A percentile compares a stretch with the other conserved stretches of the same genome.
These are phyloP conservation scores for Pegoplata infirma DNA, from an alignment of 2,888 invertebrate genomes.

Conservation along the genomic window DNA sequence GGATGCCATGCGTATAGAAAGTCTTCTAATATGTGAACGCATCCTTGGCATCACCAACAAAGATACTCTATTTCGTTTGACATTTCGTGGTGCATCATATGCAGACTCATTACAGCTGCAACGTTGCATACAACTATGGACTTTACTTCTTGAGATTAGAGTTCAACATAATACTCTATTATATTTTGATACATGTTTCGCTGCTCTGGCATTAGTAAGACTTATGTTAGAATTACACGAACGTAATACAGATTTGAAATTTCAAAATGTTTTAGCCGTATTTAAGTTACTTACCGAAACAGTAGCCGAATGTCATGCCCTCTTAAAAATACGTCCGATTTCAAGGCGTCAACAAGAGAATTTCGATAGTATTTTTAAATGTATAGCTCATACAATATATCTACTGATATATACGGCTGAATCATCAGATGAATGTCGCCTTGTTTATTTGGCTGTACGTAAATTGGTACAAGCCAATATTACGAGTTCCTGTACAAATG, in stretches of 20 bases:
- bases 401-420: conserved; percentile 82
- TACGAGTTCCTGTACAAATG: conserved; percentile 84
- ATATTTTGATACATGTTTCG: conserved; percentile 88
- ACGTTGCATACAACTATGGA: conserved; percentile 92
- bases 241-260: conserved; percentile 78
- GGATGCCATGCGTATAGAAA: conserved; percentile 92
- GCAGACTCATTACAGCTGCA: conserved; percentile 87
- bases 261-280: conserved; percentile 85
- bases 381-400: conserved; percentile 87
- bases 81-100: conserved; percentile 86
- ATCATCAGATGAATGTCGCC: conserved; percentile 78
- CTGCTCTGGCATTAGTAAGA: conserved; percentile 90
- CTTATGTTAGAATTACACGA: conserved; percentile 87
- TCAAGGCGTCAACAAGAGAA: conserved; percentile 88
- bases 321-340: conserved; percentile 82
- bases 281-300: conserved; percentile 84
- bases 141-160: conserved; percentile 88
- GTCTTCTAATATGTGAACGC: conserved; percentile 91
- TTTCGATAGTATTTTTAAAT: conserved; percentile 89
- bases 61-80: conserved; percentile 89
- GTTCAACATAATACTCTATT: conserved; percentile 88
- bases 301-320: conserved; percentile 80
- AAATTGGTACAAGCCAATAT: conserved; percentile 80
- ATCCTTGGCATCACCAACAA: conserved; percentile 91
- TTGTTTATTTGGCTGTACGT: conserved; percentile 79